These are phyloP conservation scores for Pitta sordida DNA, from an alignment of 2,113 vertebrate species.

Conservation along the genomic window DNA sequence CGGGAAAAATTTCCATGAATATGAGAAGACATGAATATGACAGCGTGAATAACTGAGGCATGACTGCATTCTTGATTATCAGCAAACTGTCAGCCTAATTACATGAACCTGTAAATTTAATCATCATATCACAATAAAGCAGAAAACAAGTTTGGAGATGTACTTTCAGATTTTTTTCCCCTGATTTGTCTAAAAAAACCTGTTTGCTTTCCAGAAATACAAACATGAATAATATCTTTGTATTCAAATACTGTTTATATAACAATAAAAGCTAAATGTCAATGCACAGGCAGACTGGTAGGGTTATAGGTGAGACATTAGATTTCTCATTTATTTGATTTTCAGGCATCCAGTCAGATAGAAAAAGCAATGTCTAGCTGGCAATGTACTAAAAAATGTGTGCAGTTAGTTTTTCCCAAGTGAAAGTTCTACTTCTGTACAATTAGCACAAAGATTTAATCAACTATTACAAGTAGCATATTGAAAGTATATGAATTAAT, in stretches of 20 bases:
- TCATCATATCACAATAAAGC: background rate
- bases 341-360: background rate
- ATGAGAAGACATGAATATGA: too few species aligned
- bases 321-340: background rate
- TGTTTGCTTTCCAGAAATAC: background rate
- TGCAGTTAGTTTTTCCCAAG: background rate
- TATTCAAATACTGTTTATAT: background rate
- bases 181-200: background rate
- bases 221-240: background rate
- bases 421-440: background rate
- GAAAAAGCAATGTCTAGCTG: background rate
- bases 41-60: too few species aligned
- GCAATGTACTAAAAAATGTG: background rate
- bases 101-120: background rate
- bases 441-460: background rate
- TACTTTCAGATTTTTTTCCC: background rate
- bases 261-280: background rate
- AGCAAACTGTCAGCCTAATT: background rate
- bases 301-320: background rate
- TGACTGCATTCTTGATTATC: constrained; percentile 1
- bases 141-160: background rate
- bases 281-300: background rate
- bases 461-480: background rate
- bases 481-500: background rate
- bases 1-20: too few species aligned